These are phyloP conservation scores for Fratercula arctica DNA, from an alignment of 2,797 vertebrate species.

Conservation along the genomic window DNA sequence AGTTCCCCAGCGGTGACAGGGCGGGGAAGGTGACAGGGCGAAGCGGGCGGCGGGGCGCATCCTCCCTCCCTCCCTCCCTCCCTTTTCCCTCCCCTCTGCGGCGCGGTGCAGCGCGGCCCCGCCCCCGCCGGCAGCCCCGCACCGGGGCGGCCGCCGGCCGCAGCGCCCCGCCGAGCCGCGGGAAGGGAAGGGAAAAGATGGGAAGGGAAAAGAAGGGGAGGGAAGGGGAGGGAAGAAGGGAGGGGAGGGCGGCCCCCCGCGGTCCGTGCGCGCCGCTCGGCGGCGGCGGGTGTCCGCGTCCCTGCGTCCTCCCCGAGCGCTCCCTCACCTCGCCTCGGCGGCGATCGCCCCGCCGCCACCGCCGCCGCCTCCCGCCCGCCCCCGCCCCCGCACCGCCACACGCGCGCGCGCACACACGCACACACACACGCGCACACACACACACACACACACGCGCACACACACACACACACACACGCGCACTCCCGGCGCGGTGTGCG, in stretches of 20 bases:
- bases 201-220: too few relatives aligned
- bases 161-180: background rate
- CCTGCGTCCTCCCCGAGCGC: slow-evolving; percentile 81
- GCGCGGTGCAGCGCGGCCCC: background rate
- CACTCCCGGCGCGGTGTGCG: background rate
- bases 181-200: background rate
- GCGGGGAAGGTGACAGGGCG: background rate
- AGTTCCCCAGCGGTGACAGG: background rate
- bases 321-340: slow-evolving; percentile 90
- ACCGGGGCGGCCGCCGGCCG: background rate
- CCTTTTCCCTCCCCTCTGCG: background rate
- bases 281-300: slow-evolving; percentile 92
- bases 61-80: background rate
- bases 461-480: background rate
- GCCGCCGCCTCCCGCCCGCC: background rate
- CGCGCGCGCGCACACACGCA: background rate
- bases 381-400: background rate
- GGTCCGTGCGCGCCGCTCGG: slow-evolving; percentile 83
- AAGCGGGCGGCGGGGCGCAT: background rate
- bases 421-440: background rate
- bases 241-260: background rate
- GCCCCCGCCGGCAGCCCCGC: slow-evolving; percentile 1
- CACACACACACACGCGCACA: background rate
- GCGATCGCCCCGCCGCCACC: slow-evolving; percentile 75
- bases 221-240: too few relatives aligned